These are phyloP conservation scores for Eustalomyia histrio DNA, from an alignment of 2,888 invertebrate species.

Conservation along the genomic window DNA sequence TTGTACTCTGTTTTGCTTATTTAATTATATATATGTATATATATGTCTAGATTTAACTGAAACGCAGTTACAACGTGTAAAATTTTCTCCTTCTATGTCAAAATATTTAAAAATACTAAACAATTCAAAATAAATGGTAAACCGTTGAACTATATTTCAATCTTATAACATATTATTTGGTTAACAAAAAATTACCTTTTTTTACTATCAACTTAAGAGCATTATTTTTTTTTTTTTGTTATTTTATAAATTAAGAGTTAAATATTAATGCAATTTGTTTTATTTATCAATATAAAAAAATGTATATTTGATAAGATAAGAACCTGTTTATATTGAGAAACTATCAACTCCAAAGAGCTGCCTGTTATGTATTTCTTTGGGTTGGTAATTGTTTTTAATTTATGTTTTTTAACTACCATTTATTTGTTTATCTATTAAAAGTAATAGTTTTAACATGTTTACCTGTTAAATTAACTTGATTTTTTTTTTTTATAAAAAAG, in stretches of 20 bases:
- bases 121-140: constrained; percentile 32
- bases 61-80: not conserved
- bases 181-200: not conserved
- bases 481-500: too few relatives aligned
- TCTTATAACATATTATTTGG: not conserved
- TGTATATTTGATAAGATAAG: constrained; percentile 4
- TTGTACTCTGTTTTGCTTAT: constrained; percentile 15
- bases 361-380: not conserved
- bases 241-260: not conserved
- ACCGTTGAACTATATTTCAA: constrained; percentile 7
- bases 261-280: not conserved
- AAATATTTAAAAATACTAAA: constrained; percentile 58
- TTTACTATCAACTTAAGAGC: not conserved
- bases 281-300: not conserved
- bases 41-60: not conserved
- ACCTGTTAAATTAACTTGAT: not conserved
- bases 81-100: constrained; percentile 25
- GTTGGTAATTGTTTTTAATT: not conserved
- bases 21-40: not conserved
- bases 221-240: not conserved
- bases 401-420: not conserved
- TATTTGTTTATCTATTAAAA: not conserved
- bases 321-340: not conserved
- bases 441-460: not conserved
- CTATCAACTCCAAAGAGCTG: not conserved